These are phyloP conservation scores for Catocala fraxini DNA, from an alignment of 2,888 invertebrate genomes.

Conservation along the genomic window DNA sequence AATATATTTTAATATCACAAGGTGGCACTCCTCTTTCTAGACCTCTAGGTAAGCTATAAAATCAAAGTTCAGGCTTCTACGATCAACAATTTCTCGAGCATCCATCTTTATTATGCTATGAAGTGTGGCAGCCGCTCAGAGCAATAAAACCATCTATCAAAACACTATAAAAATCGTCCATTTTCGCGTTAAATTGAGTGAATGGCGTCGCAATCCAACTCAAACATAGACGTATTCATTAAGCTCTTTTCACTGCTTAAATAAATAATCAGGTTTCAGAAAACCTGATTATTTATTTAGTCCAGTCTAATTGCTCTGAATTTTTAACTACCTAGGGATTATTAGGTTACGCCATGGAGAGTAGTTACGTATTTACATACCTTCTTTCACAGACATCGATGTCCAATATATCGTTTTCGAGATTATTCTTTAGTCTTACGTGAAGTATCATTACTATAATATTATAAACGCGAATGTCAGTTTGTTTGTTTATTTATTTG, in stretches of 20 bases:
- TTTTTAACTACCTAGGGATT: conserved; percentile 30
- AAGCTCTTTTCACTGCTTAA: conserved; percentile 30
- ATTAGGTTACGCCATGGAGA: conserved; percentile 5
- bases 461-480: too few relatives aligned
- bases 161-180: background rate
- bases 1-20: too few relatives aligned
- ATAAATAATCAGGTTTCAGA: conserved; percentile 47
- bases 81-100: too few relatives aligned
- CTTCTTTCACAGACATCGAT: too few relatives aligned
- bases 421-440: too few relatives aligned
- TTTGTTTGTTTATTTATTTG: too few relatives aligned
- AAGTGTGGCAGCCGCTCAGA: background rate
- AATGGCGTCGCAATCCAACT: background rate
- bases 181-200: background rate
- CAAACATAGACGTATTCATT: conserved; percentile 46
- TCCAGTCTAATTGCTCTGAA: conserved; percentile 43
- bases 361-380: background rate
- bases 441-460: too few relatives aligned
- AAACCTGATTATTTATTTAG: too few relatives aligned
- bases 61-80: too few relatives aligned
- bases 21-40: too few relatives aligned
- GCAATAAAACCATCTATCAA: background rate
- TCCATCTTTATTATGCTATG: background rate
- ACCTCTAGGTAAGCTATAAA: too few relatives aligned
- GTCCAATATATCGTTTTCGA: too few relatives aligned